Conservation (phyloP, 2,797 vertebrate genomes). For the Falco peregrinus region DNA sequence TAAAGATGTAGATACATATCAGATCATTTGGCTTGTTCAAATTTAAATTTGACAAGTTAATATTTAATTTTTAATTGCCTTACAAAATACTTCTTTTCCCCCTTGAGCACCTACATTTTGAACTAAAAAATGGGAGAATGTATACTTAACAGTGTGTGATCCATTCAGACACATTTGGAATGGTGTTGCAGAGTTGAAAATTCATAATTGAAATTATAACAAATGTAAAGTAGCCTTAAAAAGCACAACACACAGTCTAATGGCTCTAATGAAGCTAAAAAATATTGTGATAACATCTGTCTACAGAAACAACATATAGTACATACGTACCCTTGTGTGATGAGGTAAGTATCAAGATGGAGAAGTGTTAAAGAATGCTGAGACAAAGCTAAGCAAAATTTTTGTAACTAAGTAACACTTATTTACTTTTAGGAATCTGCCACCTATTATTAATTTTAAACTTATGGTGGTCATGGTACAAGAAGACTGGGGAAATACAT, state of each 20-base stretch:
- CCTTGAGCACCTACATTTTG: neutral
- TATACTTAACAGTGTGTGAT: neutral
- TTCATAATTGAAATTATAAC: neutral
- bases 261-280: neutral
- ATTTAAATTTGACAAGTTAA: neutral
- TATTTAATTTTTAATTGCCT: neutral
- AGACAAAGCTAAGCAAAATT: neutral
- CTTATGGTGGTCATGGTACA: neutral
- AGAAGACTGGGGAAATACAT: neutral
- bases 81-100: neutral
- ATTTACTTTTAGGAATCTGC: neutral
- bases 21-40: neutral
- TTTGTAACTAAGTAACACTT: neutral
- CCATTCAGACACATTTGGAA: neutral
- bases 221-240: neutral
- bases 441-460: neutral
- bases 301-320: neutral
- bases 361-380: neutral
- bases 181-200: neutral
- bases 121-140: neutral
- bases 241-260: neutral
- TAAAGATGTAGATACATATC: neutral
- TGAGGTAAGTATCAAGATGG: neutral
- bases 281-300: neutral
- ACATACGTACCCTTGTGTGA: neutral